These are phyloP conservation scores for Tangachromis dhanisi DNA, from an alignment of 2,113 vertebrate genomes.

Conservation along the genomic window DNA sequence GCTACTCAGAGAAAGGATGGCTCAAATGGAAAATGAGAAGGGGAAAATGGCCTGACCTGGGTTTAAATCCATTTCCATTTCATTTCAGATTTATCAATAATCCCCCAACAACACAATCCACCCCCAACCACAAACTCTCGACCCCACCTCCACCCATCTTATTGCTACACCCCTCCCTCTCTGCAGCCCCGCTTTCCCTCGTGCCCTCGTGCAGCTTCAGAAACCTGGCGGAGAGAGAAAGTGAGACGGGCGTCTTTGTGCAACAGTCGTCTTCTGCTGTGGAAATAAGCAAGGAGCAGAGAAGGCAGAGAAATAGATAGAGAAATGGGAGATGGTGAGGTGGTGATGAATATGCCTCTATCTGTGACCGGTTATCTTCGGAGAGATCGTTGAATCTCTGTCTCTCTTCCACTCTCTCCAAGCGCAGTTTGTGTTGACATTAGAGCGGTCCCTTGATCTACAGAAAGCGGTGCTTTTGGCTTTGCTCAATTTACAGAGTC, in stretches of 20 bases:
- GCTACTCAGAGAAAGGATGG: conserved; percentile 71
- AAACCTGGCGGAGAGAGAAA: conserved; percentile 52
- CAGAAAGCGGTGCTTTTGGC: conserved; percentile 41
- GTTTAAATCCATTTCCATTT: conserved; percentile 61
- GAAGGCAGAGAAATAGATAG: conserved; percentile 9
- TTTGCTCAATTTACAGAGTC: conserved; percentile 52
- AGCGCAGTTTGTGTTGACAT: conserved; percentile 5
- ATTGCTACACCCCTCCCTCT: conserved; percentile 4
- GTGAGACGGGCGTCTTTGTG: not conserved
- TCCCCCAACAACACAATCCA: conserved; percentile 49
- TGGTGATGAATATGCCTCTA: conserved; percentile 10
- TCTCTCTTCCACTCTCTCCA: not conserved
- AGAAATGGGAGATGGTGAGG: conserved; percentile 15
- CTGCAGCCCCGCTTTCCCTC: not conserved
- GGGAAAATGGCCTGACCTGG: conserved; percentile 66
- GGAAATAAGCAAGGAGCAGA: conserved; percentile 37
- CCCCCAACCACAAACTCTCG: conserved; percentile 52
- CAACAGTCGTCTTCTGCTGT: conserved; percentile 54
- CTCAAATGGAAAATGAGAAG: conserved; percentile 71
- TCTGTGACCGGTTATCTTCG: not conserved
- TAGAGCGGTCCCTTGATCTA: conserved; percentile 27
- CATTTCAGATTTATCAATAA: conserved; percentile 59
- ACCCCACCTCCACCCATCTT: conserved; percentile 31
- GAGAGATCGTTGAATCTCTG: not conserved
- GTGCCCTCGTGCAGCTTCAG: not conserved